Base-by-base conservation (phyloP, 2,113 vertebrate genomes). In the Nymphicus hollandicus region DNA sequence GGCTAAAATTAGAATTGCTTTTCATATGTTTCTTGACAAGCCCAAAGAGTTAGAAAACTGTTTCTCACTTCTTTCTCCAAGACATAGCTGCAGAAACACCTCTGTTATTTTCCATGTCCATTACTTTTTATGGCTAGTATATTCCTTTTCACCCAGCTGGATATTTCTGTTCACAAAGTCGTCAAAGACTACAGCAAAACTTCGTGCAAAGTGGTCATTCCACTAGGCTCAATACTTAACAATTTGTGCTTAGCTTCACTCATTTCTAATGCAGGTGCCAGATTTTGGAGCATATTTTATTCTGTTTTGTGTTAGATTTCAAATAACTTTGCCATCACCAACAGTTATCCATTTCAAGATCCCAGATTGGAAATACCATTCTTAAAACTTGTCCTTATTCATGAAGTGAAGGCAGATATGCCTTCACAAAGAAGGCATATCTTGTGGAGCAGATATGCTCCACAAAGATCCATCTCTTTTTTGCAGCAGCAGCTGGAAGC, bases 11-110 rank as follows among this genome's bases (percentile, higher is more conserved):
- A 9, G 3, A 88, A 41, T 37, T 41, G 11, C 2, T 73, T 88
- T 69, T 64, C 22, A 18, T 29, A 19, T 18, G 12, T 24, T 78
- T 46, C 29, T 65, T 56, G 79, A 61, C 16, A 50, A 60, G 11
- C 23, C 13, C 0, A 0, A 61, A 64, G 29, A 6, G 2, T 64
- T 81, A 60, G 39, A 78, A 50, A 46, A 22, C 7, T 13, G 4
- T 29, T 85, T 70, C 49, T 69, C 19, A 7, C 13, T 73, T 85
- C 17, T 61, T 19, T 85, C 25, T 23, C 17, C 55, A 84, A 47
- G 44, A 6, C 19, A 31, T 3, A 49, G 5, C 28, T 85, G 18
- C 49, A 78, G 64, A 49, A 46, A 43, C 27, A 81, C 6, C 13
- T 10, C 10, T 87, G 20, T 60, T 53, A 13, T 73, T 81, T 88